Evolutionary conservation across 2,113 vertebrate genomes (phyloP).

Genomic region (Ia io): DNA sequence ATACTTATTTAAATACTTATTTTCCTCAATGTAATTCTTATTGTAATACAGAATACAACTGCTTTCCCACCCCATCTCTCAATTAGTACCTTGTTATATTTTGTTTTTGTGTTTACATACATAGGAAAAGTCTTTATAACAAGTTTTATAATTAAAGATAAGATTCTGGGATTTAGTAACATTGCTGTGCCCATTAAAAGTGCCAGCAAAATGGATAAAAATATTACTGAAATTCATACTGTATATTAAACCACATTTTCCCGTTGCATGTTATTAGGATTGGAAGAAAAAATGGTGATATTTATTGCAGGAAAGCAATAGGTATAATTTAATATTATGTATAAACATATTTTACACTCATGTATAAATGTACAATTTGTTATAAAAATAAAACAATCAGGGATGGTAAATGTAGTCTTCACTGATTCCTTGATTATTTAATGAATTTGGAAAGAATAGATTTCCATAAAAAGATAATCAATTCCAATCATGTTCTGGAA

Average conservation of each 20-base stretch:
- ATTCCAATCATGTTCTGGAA: background rate
- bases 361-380: background rate
- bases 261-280: background rate
- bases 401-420: background rate
- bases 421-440: background rate
- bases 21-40: slow-evolving; percentile 26
- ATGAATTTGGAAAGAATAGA: background rate
- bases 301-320: background rate
- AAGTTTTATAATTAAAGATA: slow-evolving; percentile 40
- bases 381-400: slow-evolving; percentile 48
- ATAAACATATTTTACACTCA: slow-evolving; percentile 11
- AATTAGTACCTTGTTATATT: background rate
- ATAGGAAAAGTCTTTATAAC: background rate
- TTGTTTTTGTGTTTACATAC: slow-evolving; percentile 32
- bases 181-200: background rate
- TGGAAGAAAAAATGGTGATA: background rate
- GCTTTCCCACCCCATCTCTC: background rate
- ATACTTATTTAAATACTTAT: slow-evolving; percentile 20
- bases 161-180: background rate
- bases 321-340: background rate
- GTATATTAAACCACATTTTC: background rate
- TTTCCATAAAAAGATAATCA: background rate
- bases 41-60: background rate
- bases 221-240: slow-evolving; percentile 28
- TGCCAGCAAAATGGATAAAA: background rate